These are phyloP conservation scores for Bimastos eiseni DNA, from an alignment of 2,888 invertebrate genomes.

Conservation along the genomic window DNA sequence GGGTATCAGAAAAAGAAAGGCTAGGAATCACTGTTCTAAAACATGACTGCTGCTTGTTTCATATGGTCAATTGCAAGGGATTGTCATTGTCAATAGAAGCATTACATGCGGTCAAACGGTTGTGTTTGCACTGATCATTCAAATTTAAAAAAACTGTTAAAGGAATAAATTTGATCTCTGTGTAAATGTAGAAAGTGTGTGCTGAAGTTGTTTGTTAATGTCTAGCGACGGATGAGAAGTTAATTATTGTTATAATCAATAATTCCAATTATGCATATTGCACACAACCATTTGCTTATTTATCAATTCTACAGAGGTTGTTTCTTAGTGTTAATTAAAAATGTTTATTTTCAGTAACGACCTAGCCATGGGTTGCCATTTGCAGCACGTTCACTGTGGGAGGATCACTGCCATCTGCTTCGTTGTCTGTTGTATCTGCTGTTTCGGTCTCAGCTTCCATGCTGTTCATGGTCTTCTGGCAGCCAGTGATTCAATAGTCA, in stretches of 20 bases:
- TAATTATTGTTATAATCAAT: background rate
- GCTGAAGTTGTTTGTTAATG: background rate
- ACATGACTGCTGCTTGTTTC: too few species aligned
- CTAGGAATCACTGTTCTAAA: too few species aligned
- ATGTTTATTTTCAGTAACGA: background rate
- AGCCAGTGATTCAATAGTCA: background rate
- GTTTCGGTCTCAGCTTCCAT: background rate
- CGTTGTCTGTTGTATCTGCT: constrained; percentile 9
- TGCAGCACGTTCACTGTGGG: background rate
- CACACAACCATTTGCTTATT: background rate
- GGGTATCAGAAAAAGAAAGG: too few species aligned
- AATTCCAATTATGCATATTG: background rate
- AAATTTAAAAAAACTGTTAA: background rate
- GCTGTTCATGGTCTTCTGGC: background rate
- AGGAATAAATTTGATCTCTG: background rate
- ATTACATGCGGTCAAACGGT: background rate
- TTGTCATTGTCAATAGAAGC: too few species aligned
- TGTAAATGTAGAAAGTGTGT: background rate
- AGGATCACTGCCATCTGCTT: background rate
- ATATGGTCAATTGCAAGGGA: too few species aligned
- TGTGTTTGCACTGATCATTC: background rate
- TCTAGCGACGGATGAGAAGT: background rate
- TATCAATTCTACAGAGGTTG: background rate
- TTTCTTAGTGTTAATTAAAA: background rate
- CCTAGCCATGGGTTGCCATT: background rate